These are phyloP conservation scores for Mycetomoellerius zeteki DNA, from an alignment of 1,140 invertebrate species.

Conservation along the genomic window DNA sequence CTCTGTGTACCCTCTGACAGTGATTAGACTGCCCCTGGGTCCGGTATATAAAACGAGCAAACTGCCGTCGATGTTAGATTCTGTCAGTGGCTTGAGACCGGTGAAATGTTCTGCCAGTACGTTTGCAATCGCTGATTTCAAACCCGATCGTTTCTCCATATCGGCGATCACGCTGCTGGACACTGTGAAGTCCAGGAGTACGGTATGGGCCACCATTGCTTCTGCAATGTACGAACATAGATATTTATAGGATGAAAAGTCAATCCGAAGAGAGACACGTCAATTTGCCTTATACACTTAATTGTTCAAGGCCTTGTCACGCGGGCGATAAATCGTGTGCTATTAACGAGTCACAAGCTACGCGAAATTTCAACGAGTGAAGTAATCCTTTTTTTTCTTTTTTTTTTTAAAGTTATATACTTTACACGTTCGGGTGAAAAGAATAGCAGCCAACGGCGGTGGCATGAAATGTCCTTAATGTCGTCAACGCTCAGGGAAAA, in stretches of 20 bases:
- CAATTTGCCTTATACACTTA: neutral
- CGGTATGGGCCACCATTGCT: slow-evolving; percentile 93
- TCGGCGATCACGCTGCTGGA: slow-evolving; percentile 90
- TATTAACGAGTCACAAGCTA: neutral
- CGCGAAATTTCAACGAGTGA: neutral
- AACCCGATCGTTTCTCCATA: slow-evolving; percentile 89
- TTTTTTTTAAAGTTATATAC: neutral
- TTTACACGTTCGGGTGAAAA: neutral
- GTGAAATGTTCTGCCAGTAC: slow-evolving; percentile 90
- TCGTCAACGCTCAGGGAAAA: neutral
- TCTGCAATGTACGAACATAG: slow-evolving; percentile 39
- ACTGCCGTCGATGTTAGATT: slow-evolving; percentile 89
- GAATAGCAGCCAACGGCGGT: neutral
- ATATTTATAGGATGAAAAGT: neutral
- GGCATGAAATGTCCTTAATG: slow-evolving; percentile 18
- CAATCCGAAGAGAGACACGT: neutral
- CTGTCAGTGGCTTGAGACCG: slow-evolving; percentile 89
- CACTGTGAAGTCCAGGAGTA: slow-evolving; percentile 93
- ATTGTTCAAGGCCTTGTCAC: neutral
- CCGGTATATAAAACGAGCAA: slow-evolving; percentile 90
- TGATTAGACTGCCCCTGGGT: slow-evolving; percentile 90
- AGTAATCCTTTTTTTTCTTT: neutral
- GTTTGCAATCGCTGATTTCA: slow-evolving; percentile 90
- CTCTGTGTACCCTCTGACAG: slow-evolving; percentile 90
- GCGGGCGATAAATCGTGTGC: neutral